phyloP scores from a whole-genome alignment of 2,888 invertebrate species.

The Ophion obscuratus region DNA sequence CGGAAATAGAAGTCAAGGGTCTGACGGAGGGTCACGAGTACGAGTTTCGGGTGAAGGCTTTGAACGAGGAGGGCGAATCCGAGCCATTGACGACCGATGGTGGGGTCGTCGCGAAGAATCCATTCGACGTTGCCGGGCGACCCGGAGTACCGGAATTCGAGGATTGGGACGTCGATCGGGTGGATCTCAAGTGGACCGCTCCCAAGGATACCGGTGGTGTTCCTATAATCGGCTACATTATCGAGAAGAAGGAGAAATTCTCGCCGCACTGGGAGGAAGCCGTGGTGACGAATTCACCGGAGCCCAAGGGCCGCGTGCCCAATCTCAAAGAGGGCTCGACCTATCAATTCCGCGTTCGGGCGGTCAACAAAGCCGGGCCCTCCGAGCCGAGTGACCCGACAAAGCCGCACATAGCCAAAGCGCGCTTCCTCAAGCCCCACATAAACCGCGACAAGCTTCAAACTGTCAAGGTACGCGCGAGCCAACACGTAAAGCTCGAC shows the following conservation, averaged over 20 bases:
- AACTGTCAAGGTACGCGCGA: constrained; percentile 94
- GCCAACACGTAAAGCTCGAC: constrained; percentile 95
- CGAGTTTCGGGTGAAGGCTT: constrained; percentile 96
- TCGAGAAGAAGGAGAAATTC: constrained; percentile 95
- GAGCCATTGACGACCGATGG: constrained; percentile 97
- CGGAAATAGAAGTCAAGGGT: constrained; percentile 94
- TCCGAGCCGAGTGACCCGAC: constrained; percentile 96
- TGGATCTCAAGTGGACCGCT: constrained; percentile 93
- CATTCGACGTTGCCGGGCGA: constrained; percentile 94
- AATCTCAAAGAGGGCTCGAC: constrained; percentile 95
- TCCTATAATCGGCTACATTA: constrained; percentile 93
- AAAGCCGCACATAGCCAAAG: constrained; percentile 94
- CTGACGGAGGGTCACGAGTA: constrained; percentile 96
- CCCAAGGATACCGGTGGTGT: constrained; percentile 92
- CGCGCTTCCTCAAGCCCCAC: constrained; percentile 94
- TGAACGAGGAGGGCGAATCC: constrained; percentile 97
- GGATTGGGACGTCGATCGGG: constrained; percentile 95
- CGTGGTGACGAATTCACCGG: constrained; percentile 87
- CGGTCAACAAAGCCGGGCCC: constrained; percentile 97
- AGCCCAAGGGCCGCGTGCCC: constrained; percentile 92
- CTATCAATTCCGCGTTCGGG: constrained; percentile 97
- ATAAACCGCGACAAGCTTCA: constrained; percentile 98
- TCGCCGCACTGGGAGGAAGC: constrained; percentile 93
- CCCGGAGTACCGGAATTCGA: constrained; percentile 94
- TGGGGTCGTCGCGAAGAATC: constrained; percentile 97